Base-by-base conservation (phyloP, 2,797 vertebrate species). In the Limosa lapponica region DNA sequence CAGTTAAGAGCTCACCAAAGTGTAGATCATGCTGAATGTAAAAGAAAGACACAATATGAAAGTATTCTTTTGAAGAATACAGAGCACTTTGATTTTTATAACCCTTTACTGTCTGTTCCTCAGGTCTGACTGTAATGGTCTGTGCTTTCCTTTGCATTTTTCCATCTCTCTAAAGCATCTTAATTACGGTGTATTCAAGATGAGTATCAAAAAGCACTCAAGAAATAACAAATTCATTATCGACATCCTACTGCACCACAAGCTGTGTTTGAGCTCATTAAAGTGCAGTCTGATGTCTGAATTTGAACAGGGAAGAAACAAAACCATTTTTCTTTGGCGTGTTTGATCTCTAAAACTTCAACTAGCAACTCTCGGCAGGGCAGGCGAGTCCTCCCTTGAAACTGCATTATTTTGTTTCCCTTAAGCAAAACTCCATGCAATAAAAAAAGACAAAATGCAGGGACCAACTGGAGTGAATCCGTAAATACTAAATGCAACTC, bases 1-100 rank as follows among this genome's bases (percentile, higher is more conserved):
- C 74, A 92, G 98, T 99, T 99, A 99, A 95, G 99, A 99, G 97
- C 98, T 99, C 98, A 99, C 99, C 98, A 99, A 98, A 92, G 99
- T 99, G 98, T 99, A 99, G 98, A 99, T 99, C 99, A 99, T 99
- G 99, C 99, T 99, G 98, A 77, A 96, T 37, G 83, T 69, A 88
- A 98, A 98, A 87, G 87, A 97, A 91, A 90, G 93, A 90, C 96
- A 95, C 22, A 91, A 95, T 58, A 94, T 97, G 86, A 96, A 91
- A 89, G 83, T 15, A 55, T 89, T 44, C 89, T 94, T 91, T 54
- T 66, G 93, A 96, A 77, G 69, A 39, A 79, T 8, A 4, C n/a
- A 79, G 43, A 87, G 39, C 48, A 80, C 82, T 95, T 94, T 66
- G 83, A 93, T 67, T 61, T 94, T 80, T 78, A 71, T 87, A 94